A percentile compares a stretch with the other conserved stretches of the same genome.
phyloP scores from a whole-genome alignment of 1,140 invertebrate species.

The Penaeus japonicus region DNA sequence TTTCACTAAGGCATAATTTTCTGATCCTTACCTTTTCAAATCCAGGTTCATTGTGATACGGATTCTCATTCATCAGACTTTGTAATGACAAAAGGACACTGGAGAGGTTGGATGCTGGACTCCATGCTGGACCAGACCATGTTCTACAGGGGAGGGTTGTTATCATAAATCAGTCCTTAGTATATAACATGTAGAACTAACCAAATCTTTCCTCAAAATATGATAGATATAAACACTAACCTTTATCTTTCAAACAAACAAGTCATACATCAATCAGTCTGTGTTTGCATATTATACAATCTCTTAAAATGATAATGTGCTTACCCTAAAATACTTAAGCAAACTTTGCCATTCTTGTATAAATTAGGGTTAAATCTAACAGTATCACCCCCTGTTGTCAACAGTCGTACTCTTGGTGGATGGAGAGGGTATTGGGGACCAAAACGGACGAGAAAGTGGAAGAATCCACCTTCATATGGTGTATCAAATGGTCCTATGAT shows the following conservation, averaged over 20 bases:
- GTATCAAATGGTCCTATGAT: constrained; percentile 74
- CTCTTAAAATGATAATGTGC: neutral
- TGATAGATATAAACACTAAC: too few species aligned
- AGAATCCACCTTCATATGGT: constrained; percentile 74
- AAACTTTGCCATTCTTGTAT: constrained; percentile 49
- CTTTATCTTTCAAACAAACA: too few species aligned
- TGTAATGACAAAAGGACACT: constrained; percentile 72
- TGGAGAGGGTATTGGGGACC: constrained; percentile 44
- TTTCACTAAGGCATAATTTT: too few species aligned
- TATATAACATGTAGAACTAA: neutral
- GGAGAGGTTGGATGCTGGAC: constrained; percentile 69
- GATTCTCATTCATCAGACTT: constrained; percentile 71
- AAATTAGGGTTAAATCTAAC: constrained; percentile 46
- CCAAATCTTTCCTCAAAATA: too few species aligned
- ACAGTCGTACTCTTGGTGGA: constrained; percentile 33
- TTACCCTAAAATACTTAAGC: constrained; percentile 44
- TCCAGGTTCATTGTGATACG: constrained; percentile 73
- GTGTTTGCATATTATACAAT: too few species aligned
- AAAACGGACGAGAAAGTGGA: constrained; percentile 71
- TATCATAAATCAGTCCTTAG: constrained; percentile 63
- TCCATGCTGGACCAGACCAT: constrained; percentile 72
- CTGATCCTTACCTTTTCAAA: constrained; percentile 66
- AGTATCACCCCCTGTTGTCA: constrained; percentile 28
- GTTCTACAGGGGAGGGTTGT: constrained; percentile 65
- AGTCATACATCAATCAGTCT: too few species aligned